phyloP scores from a whole-genome alignment of 2,888 invertebrate genomes.

The Erpobdella octoculata region DNA sequence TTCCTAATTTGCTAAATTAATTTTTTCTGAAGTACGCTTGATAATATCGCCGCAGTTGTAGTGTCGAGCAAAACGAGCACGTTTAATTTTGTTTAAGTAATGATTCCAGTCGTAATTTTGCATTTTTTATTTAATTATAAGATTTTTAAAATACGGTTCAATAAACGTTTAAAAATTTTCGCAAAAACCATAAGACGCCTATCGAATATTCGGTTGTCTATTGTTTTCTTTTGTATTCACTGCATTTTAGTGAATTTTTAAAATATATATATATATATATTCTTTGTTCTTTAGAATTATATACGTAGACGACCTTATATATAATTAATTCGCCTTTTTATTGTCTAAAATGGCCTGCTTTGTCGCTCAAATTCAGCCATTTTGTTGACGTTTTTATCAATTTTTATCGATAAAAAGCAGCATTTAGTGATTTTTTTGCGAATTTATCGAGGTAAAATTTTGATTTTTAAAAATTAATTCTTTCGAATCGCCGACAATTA shows the following conservation, averaged over 20 bases:
- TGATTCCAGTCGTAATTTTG: too few species aligned
- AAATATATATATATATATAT: slow-evolving; percentile 1
- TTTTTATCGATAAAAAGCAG: slow-evolving; percentile 11
- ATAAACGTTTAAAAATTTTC: slow-evolving; percentile 2
- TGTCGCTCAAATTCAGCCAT: slow-evolving; percentile 9
- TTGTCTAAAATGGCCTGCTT: slow-evolving; percentile 17
- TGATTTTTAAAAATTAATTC: too few species aligned
- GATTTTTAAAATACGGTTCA: background rate
- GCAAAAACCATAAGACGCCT: background rate
- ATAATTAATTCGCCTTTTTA: slow-evolving; percentile 23
- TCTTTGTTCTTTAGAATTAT: slow-evolving; percentile 18
- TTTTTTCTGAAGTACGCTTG: too few species aligned
- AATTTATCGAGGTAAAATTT: slow-evolving; percentile 3
- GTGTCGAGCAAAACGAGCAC: too few species aligned
- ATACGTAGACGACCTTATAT: slow-evolving; percentile 14
- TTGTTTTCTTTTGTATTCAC: slow-evolving; percentile 14
- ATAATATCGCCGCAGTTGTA: too few species aligned
- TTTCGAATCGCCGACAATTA: too few species aligned
- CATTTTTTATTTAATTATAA: background rate
- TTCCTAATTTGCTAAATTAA: too few species aligned
- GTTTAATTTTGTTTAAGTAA: too few species aligned
- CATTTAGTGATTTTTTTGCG: slow-evolving; percentile 7
- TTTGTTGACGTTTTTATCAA: background rate
- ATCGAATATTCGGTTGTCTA: background rate
- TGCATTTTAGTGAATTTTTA: slow-evolving; percentile 22